These are phyloP conservation scores for Cotesia glomerata DNA, from an alignment of 1,140 invertebrate species.

Conservation along the genomic window DNA sequence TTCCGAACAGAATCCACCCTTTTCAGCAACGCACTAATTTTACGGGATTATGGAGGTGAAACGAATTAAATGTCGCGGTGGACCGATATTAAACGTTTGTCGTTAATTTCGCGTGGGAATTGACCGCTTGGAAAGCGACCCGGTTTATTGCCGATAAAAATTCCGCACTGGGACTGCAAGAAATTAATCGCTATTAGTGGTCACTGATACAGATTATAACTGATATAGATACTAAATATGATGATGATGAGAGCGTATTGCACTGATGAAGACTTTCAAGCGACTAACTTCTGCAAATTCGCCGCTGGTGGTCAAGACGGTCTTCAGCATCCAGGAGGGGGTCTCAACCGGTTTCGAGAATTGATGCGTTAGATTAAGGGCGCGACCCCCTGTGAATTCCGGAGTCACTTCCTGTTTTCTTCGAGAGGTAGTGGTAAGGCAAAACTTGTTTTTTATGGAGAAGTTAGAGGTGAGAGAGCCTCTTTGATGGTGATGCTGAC, in stretches of 20 bases:
- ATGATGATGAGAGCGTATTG: no score
- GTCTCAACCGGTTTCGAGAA: no score
- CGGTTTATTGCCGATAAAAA: no score
- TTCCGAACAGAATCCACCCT: neutral
- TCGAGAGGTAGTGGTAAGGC: no score
- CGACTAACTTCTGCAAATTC: no score
- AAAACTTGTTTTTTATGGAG: no score
- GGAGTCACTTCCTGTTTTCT: neutral
- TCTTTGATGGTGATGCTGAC: neutral
- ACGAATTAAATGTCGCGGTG: conserved; percentile 21
- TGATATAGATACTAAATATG: no score
- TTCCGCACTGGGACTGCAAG: no score
- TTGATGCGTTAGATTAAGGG: no score
- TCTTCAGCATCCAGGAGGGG: no score
- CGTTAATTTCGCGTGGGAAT: conserved; percentile 26
- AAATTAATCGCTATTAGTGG: neutral
- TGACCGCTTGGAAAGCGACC: conserved; percentile 17
- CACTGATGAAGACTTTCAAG: no score
- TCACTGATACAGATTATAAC: neutral
- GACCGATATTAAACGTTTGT: conserved; percentile 25
- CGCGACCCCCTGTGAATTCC: neutral
- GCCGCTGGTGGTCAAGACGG: no score
- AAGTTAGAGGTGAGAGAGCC: neutral
- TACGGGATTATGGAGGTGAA: conserved; percentile 17
- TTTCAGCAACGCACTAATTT: conserved; percentile 24